Evolutionary conservation across 2,113 vertebrate species (phyloP).

Genomic region (Butastur rufipennis): DNA sequence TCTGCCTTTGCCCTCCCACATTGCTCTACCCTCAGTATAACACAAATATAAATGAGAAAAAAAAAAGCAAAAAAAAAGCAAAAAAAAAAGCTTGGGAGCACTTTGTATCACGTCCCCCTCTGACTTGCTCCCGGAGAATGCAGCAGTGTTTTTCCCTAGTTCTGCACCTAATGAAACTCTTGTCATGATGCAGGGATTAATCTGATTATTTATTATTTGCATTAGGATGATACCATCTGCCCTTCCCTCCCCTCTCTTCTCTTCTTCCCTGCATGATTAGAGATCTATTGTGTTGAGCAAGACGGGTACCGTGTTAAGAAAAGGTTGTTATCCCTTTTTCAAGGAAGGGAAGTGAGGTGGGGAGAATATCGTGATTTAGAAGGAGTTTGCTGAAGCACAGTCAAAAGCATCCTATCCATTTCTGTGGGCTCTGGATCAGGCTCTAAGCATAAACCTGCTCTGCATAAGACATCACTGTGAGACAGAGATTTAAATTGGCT

Average conservation of each 20-base stretch:
- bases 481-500: background rate
- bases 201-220: slow-evolving; percentile 58
- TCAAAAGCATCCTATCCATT: background rate
- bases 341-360: background rate
- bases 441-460: background rate
- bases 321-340: background rate
- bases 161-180: slow-evolving; percentile 40
- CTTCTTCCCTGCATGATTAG: background rate
- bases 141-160: slow-evolving; percentile 1
- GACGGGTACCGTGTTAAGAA: background rate
- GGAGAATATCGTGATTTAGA: background rate
- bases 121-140: background rate
- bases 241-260: background rate
- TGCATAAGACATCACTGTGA: background rate
- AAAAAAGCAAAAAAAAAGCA: background rate
- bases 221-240: slow-evolving; percentile 46
- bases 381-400: background rate
- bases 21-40: background rate
- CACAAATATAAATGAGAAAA: background rate
- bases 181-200: slow-evolving; percentile 31
- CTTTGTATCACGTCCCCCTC: background rate
- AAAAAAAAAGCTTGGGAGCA: background rate
- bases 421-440: background rate
- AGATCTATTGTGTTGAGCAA: background rate
- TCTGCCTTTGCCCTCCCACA: background rate